Conservation (phyloP, 23 tunicate genomes). For the Corella eumyota region DNA sequence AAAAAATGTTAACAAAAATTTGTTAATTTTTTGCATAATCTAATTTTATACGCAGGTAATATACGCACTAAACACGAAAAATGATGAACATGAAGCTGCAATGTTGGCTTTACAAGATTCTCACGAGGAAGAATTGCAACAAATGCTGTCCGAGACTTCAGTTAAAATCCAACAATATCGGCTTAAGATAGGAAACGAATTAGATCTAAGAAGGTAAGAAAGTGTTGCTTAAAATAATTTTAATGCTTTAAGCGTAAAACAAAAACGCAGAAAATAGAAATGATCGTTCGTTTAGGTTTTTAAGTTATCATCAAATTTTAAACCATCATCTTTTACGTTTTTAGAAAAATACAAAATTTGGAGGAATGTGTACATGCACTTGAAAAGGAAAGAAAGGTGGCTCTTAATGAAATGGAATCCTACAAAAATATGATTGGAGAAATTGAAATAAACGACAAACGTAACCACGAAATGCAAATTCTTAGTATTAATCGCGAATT, state of each 20-base stretch:
- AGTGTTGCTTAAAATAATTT: too few species aligned
- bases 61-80: constrained; percentile 91
- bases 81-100: constrained; percentile 95
- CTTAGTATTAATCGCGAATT: constrained; percentile 25
- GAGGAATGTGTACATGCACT: constrained; percentile 56
- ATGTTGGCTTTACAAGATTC: constrained; percentile 68
- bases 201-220: constrained; percentile 58
- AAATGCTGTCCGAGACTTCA: constrained; percentile 63
- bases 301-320: too few species aligned
- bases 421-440: constrained; percentile 24
- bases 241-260: too few species aligned
- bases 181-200: constrained; percentile 73
- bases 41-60: too few species aligned
- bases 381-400: constrained; percentile 59
- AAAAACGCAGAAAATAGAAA: too few species aligned
- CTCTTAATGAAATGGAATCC: constrained; percentile 34
- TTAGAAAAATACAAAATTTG: constrained; percentile 64
- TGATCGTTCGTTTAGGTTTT: too few species aligned
- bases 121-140: constrained; percentile 92
- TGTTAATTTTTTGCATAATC: too few species aligned
- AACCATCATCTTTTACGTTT: too few species aligned
- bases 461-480: constrained; percentile 18
- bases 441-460: constrained; percentile 1
- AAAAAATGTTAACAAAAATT: too few species aligned
- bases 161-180: constrained; percentile 81